Percentiles rank a stretch among this genome's conserved stretches.
Conservation (phyloP, 2,888 invertebrate species). For the Dorcus hopei region DNA sequence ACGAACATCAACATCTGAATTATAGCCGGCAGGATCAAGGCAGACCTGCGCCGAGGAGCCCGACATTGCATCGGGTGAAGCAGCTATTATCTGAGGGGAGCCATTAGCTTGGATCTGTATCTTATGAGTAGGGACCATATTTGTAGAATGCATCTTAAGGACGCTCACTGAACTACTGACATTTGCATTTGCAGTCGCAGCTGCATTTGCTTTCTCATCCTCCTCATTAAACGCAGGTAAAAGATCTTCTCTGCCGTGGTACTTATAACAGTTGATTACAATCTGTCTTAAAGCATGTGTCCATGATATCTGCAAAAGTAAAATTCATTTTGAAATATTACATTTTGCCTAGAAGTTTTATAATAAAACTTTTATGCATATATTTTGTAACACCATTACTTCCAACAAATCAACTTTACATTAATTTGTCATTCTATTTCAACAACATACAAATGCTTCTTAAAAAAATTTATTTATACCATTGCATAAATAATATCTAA, state of each 20-base stretch:
- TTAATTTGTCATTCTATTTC: no score
- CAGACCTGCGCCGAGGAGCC: conserved; percentile 66
- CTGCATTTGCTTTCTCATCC: conserved; percentile 71
- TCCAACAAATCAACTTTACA: no score
- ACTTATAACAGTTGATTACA: conserved; percentile 97
- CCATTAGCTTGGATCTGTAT: conserved; percentile 54
- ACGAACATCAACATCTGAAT: conserved; percentile 74
- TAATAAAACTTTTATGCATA: no score
- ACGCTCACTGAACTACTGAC: conserved; percentile 52
- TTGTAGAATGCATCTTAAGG: conserved; percentile 52
- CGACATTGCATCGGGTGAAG: conserved; percentile 53
- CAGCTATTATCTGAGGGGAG: conserved; percentile 51
- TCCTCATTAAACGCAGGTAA: conserved; percentile 92
- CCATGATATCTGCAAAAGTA: conserved; percentile 83
- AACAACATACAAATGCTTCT: no score
- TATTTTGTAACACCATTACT: no score
- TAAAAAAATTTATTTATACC: no score
- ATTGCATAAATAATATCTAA: no score
- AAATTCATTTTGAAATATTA: neutral
- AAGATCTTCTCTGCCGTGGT: conserved; percentile 93
- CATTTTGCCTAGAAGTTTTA: no score
- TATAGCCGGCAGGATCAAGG: conserved; percentile 68
- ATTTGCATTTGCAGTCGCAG: conserved; percentile 55
- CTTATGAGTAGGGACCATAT: conserved; percentile 49
- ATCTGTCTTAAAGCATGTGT: conserved; percentile 95